A percentile compares a stretch with the other conserved stretches of the same genome.
Conservation (phyloP, 2,888 invertebrate species). For the Eupithecia exiguata region DNA sequence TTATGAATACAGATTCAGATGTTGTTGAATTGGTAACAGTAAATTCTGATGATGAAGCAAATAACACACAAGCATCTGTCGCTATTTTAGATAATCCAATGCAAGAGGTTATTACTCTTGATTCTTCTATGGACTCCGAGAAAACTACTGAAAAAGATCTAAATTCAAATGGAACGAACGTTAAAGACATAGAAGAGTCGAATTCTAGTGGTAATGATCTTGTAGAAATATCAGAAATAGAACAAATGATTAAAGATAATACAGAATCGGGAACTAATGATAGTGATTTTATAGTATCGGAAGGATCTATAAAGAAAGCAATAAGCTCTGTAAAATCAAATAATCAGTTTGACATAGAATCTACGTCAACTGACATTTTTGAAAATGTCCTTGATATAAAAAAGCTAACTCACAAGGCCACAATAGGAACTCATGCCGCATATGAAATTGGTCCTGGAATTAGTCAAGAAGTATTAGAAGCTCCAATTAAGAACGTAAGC, state of each 20-base stretch:
- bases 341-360: conserved; percentile 1
- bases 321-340: conserved; percentile 1
- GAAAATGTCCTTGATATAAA: not conserved
- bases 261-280: not conserved
- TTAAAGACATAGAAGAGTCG: conserved; percentile 2
- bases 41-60: conserved; percentile 38
- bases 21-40: conserved; percentile 35
- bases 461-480: not conserved
- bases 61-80: conserved; percentile 62
- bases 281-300: not conserved
- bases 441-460: not conserved
- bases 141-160: conserved; percentile 37
- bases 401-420: not conserved
- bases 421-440: not conserved
- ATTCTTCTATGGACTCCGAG: conserved; percentile 56
- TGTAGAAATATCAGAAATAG: conserved; percentile 73
- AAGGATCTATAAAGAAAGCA: not conserved
- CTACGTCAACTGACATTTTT: not conserved
- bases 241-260: conserved; percentile 29
- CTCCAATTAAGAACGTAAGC: not conserved
- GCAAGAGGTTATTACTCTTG: conserved; percentile 61
- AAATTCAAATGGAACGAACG: not conserved
- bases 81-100: conserved; percentile 58
- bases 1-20: conserved; percentile 60
- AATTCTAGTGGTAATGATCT: conserved; percentile 76